Evolutionary conservation across 2,888 invertebrate species (phyloP), one percentile per base, ranked within the genome.

Genomic region (Deilephila elpenor): DNA sequence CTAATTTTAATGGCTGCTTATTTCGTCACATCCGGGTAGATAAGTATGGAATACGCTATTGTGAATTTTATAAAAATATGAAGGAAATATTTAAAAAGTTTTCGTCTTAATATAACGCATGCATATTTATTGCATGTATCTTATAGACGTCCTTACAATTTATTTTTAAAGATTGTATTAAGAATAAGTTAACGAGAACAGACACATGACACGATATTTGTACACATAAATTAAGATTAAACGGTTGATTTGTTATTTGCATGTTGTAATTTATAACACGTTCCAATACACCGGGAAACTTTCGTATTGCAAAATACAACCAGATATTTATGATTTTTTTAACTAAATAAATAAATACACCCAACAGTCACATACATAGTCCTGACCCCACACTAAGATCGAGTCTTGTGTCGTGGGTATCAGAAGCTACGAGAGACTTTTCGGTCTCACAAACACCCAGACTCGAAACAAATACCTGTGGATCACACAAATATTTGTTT

Each of bases 1-100:
- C 94, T 94, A 94, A 94, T 93, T 94, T 94, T 94, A 94, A 95
- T 95, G 95, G 95, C 95, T 92, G 94, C 94, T 91, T 81, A 83
- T 84, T 84, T 83, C 87, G 86, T 86, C 89, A 93, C 90, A 92
- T 94, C 93, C 93, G 92, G 92, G 83, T 90, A 87, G 83, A 84
- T 82, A 85, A 91, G 86, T 89, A 86, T 92, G 90, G 93, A 91
- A 86, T 84, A 82, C 44, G 64, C 25, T 72, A 67, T 25, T 51
- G 6, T 79, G 82, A 82, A 44, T 56, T 67, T 25, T 14, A 73
- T n/a, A 44, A 44, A 37, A 20, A 56, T n/a, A 56, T 56, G 17
- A 56, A n/a, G 6, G n/a, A 56, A 56, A 5, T n/a, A 56, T 3
- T 5, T 56, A n/a, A 56, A 6, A n/a, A n/a, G 17, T 6, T 4